phyloP scores from a whole-genome alignment of 2,888 invertebrate species.

The Phortica magna region DNA sequence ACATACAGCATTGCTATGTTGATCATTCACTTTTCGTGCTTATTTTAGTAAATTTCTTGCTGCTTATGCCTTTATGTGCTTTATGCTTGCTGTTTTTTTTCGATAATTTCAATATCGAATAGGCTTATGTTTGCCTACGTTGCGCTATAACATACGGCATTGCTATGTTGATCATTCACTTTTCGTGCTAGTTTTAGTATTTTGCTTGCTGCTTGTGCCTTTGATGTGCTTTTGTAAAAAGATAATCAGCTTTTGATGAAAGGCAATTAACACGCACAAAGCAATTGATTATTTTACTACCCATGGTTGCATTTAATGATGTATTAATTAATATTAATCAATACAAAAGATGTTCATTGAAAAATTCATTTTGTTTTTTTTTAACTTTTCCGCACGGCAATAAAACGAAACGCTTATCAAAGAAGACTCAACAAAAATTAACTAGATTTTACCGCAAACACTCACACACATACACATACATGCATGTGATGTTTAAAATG shows the following conservation, averaged over 20 bases:
- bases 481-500: background rate
- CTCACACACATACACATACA: background rate
- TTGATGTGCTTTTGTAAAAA: background rate
- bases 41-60: no score
- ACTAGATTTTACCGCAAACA: background rate
- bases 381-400: background rate
- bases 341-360: background rate
- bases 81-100: no score
- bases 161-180: no score
- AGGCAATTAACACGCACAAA: slow-evolving; percentile 5
- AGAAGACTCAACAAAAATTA: background rate
- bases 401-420: background rate
- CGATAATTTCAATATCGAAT: no score
- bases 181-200: no score
- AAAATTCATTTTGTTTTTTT: background rate
- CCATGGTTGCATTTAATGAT: slow-evolving; percentile 4
- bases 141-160: no score
- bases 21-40: no score
- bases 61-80: no score
- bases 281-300: background rate
- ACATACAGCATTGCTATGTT: no score
- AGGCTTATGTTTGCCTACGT: no score
- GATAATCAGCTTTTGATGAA: background rate
- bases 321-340: background rate
- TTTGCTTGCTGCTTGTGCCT: no score